Percentiles rank a stretch among this genome's conserved stretches.
Evolutionary conservation across 1,140 invertebrate genomes (phyloP).

Genomic region (Lasioglossum albipes): DNA sequence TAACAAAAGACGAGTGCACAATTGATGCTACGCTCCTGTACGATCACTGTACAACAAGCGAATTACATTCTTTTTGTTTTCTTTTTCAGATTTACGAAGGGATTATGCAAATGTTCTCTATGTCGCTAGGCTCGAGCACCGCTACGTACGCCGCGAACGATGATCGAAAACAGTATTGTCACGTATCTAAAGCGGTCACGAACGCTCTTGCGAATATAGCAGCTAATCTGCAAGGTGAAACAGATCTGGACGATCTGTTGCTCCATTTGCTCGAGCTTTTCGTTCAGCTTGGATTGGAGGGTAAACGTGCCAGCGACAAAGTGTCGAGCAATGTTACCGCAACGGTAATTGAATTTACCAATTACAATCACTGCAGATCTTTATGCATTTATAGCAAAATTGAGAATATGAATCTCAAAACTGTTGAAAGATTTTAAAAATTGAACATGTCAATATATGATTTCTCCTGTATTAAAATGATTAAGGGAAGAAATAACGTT

Average conservation of each 20-base stretch:
- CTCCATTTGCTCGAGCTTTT: conserved; percentile 95
- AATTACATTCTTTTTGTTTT: conserved; percentile 31
- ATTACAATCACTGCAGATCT: conserved; percentile 7
- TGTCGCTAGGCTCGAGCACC: conserved; percentile 95
- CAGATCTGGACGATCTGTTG: conserved; percentile 92
- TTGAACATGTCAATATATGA: too few species aligned
- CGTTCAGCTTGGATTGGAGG: conserved; percentile 97
- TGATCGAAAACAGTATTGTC: conserved; percentile 89
- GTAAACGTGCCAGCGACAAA: conserved; percentile 95
- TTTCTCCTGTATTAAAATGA: too few species aligned
- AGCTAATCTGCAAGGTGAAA: conserved; percentile 93
- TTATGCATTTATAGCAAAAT: too few species aligned
- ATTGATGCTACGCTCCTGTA: not conserved
- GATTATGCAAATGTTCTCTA: conserved; percentile 99
- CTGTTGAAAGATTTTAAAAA: too few species aligned
- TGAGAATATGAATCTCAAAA: too few species aligned
- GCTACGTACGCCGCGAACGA: conserved; percentile 90
- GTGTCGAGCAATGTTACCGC: conserved; percentile 83
- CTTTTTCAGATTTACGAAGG: conserved; percentile 89
- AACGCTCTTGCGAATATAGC: conserved; percentile 97
- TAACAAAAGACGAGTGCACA: not conserved
- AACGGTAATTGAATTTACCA: conserved; percentile 78
- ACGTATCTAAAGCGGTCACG: conserved; percentile 96
- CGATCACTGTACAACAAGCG: not conserved
- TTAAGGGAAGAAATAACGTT: too few species aligned